Conservation (phyloP, 1,140 invertebrate species). For the Diachasmimorpha longicaudata region DNA sequence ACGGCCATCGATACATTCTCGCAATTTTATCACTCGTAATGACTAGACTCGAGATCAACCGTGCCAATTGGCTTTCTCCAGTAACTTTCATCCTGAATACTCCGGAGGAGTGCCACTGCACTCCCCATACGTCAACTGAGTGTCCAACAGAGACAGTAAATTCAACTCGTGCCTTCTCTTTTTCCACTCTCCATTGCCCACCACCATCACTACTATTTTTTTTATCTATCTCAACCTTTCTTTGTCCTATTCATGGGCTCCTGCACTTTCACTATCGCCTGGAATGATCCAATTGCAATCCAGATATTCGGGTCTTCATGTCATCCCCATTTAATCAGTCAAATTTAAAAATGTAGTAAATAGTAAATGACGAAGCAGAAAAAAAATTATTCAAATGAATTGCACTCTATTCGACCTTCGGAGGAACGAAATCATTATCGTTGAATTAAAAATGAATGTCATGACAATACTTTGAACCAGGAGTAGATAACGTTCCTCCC, state of each 20-base stretch:
- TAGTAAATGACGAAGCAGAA: not conserved
- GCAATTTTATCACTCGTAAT: not conserved
- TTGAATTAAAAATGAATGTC: too few relatives aligned
- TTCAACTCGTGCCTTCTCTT: conserved; percentile 25
- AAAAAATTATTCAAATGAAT: not conserved
- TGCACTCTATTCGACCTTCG: too few relatives aligned
- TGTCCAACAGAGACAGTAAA: not conserved
- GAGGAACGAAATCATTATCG: too few relatives aligned
- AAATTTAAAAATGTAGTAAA: not conserved
- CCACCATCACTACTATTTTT: not conserved
- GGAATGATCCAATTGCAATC: conserved; percentile 29
- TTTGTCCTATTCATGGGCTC: conserved; percentile 35
- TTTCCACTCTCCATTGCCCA: conserved; percentile 15
- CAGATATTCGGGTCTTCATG: conserved; percentile 17
- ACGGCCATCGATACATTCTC: not conserved
- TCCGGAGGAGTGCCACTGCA: not conserved
- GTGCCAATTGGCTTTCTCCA: conserved; percentile 60
- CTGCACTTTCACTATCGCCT: conserved; percentile 46
- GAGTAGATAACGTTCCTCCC: not conserved
- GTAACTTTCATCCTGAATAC: conserved; percentile 49
- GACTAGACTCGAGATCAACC: conserved; percentile 23
- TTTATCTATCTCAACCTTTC: conserved; percentile 10
- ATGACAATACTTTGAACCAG: not conserved
- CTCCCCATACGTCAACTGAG: too few relatives aligned
- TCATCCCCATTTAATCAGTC: not conserved